Percentiles rank a stretch among this genome's conserved stretches.
These are phyloP conservation scores for Kradibia gibbosae DNA, from an alignment of 1,140 invertebrate genomes.

Conservation along the genomic window DNA sequence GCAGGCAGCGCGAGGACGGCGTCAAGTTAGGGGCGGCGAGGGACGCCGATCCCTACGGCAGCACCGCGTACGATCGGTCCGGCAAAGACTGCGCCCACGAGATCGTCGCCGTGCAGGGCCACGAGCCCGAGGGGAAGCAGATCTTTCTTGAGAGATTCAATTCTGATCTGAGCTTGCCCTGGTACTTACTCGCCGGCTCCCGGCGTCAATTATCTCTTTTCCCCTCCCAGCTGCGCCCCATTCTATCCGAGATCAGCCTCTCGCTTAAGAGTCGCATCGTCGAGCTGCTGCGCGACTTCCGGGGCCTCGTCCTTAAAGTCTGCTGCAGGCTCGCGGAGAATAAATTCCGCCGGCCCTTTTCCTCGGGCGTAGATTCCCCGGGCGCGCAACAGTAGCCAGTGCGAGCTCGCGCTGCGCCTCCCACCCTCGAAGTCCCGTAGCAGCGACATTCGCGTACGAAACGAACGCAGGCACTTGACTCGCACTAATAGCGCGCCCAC, in stretches of 20 bases:
- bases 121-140: background rate
- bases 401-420: too few species aligned
- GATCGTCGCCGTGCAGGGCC: too few species aligned
- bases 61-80: background rate
- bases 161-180: background rate
- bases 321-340: too few species aligned
- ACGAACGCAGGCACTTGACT: too few species aligned
- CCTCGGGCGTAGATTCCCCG: too few species aligned
- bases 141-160: constrained; percentile 11
- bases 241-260: background rate
- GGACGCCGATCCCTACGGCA: background rate
- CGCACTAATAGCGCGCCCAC: too few species aligned
- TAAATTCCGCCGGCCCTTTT: too few species aligned
- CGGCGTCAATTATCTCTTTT: background rate
- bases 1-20: constrained; percentile 15
- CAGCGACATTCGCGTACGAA: too few species aligned
- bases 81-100: background rate
- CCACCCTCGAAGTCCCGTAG: too few species aligned
- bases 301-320: too few species aligned
- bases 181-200: background rate
- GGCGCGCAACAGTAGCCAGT: too few species aligned
- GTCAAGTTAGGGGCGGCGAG: background rate
- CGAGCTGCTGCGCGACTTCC: background rate
- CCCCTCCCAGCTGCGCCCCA: background rate
- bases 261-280: background rate